Percentiles rank a stretch among this genome's conserved stretches.
phyloP scores from a whole-genome alignment of 1,140 invertebrate genomes.

The Drosophila pseudoananassae region DNA sequence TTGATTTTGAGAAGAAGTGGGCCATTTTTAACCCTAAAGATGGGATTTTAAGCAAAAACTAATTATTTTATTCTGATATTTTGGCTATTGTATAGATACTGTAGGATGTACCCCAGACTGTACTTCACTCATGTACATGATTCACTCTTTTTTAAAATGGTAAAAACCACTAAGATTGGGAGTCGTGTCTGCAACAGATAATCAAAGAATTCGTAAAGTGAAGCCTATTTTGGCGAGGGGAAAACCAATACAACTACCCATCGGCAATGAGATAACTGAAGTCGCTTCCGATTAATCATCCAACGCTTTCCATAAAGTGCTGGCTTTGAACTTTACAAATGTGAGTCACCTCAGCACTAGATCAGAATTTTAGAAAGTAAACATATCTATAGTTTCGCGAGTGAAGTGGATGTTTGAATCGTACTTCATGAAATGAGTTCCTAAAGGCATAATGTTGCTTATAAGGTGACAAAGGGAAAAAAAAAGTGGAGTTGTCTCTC shows the following conservation, averaged over 20 bases:
- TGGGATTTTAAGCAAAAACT: too few relatives aligned
- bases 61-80: too few relatives aligned
- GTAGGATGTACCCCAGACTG: too few relatives aligned
- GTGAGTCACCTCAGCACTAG: slow-evolving; percentile 18
- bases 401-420: neutral
- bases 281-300: slow-evolving; percentile 26
- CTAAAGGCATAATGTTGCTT: neutral
- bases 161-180: neutral
- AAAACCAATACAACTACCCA: neutral
- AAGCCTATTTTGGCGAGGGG: neutral
- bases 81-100: too few relatives aligned
- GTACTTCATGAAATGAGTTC: neutral
- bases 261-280: neutral
- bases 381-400: slow-evolving; percentile 29
- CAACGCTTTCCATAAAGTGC: slow-evolving; percentile 7
- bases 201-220: neutral
- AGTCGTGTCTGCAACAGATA: neutral
- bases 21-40: too few relatives aligned
- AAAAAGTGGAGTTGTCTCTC: slow-evolving; percentile 12
- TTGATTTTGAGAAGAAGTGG: too few relatives aligned
- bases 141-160: neutral
- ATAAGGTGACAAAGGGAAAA: slow-evolving; percentile 4
- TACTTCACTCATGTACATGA: too few relatives aligned
- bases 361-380: neutral
- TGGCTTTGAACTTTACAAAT: slow-evolving; percentile 15